Base-by-base conservation (phyloP, 64 coral and sea anemone species). In the Porites lutea region DNA sequence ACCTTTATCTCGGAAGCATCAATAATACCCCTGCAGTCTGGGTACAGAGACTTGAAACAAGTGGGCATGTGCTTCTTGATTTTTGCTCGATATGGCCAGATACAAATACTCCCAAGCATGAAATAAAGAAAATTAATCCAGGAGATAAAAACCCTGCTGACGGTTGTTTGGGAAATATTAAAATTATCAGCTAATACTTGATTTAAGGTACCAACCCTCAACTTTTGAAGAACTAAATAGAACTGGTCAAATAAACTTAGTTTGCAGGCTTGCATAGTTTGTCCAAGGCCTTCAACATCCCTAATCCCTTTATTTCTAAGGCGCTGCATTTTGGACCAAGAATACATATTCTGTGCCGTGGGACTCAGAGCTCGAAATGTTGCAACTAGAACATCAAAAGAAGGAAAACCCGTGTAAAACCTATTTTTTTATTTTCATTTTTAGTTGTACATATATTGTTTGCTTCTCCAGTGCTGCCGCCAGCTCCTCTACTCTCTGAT, bases 81-180 rank as follows among this genome's bases (percentile, higher is more conserved):
- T 60, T 88, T 93, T 52, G 52, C 74, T 8, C 67, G 8, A 8
- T 75, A 93, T 62, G 84, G 85, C 83, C 92, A 93, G 2, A 37
- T 88, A 59, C 44, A 86, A 63, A 62, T 52, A 86, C 90, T 86
- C 47, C 79, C 90, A 10, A 92, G 80, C 55, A 86, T 76, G 49
- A 92, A 92, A 55, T 92, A 92, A 45, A 94, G 86, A 77, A 94
- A 89, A 19, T 89, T 94, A 74, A 83, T 72, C 92, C 92, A 94
- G 4, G 86, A 89, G 51, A 94, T 88, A 83, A 94, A 89, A 74
- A 89, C 13, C 43, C 86, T 63, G 48, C 92, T 83, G 50, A 94
- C 78, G 55, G 67, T 89, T 83, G 86, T 49, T 59, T 72, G 22
- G 13, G 68, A 87, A 21, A 93, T 21, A 62, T 81, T 87, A 69